Evolutionary conservation across 2,113 vertebrate genomes (phyloP).

Genomic region (Coptodon rendalli): DNA sequence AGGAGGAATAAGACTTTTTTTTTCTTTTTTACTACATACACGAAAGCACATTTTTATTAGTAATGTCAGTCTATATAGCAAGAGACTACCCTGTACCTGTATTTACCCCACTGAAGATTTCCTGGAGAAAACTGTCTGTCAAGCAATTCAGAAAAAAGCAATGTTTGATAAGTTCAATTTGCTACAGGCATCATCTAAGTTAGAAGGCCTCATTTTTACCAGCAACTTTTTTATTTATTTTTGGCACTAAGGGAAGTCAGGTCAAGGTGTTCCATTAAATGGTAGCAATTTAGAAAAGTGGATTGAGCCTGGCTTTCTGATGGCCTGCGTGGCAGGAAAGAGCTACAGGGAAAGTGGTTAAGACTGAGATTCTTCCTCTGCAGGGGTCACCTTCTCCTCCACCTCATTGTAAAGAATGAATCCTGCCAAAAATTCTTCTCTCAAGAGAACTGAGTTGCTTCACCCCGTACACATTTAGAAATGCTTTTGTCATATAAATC

Average conservation of each 20-base stretch:
- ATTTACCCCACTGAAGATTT: background rate
- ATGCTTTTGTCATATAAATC: background rate
- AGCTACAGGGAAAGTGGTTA: slow-evolving; percentile 55
- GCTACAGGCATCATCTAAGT: slow-evolving; percentile 31
- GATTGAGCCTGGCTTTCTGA: slow-evolving; percentile 55
- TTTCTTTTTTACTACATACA: background rate
- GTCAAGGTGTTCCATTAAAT: slow-evolving; percentile 68
- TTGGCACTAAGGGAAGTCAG: slow-evolving; percentile 45
- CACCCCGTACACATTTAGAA: background rate
- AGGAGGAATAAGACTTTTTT: background rate
- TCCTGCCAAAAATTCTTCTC: slow-evolving; percentile 4
- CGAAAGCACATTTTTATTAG: background rate
- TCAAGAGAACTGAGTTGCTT: background rate
- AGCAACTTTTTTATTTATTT: slow-evolving; percentile 57
- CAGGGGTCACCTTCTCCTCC: slow-evolving; percentile 64
- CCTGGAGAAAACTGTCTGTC: slow-evolving; percentile 20
- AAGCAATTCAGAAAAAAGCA: slow-evolving; percentile 41
- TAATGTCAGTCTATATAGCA: background rate
- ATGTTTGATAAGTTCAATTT: slow-evolving; percentile 48
- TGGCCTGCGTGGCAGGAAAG: slow-evolving; percentile 40
- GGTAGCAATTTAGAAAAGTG: slow-evolving; percentile 65
- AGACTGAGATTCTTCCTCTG: slow-evolving; percentile 45
- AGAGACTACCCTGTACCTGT: background rate
- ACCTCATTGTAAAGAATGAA: slow-evolving; percentile 21
- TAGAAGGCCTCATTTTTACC: slow-evolving; percentile 48